These are phyloP conservation scores for Prolemur simus DNA, from an alignment of 2,113 vertebrate genomes.

Conservation along the genomic window DNA sequence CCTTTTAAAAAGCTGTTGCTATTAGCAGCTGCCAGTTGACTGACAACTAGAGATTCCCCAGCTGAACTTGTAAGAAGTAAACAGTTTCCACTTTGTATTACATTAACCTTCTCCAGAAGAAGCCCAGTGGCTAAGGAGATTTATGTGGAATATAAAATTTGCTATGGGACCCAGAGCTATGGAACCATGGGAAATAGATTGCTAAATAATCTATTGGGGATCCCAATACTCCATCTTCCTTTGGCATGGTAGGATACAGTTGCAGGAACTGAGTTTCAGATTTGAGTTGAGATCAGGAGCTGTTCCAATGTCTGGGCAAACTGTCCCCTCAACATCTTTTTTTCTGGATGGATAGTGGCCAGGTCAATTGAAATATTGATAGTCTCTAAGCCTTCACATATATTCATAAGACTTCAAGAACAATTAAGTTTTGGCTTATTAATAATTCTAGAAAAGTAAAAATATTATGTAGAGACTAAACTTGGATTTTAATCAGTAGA, in stretches of 20 bases:
- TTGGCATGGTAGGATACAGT: background rate
- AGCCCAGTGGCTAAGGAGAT: background rate
- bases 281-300: background rate
- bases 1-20: slow-evolving; percentile 39
- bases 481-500: background rate
- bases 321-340: too few relatives aligned
- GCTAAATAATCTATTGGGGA: background rate
- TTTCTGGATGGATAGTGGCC: background rate
- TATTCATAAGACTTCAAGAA: background rate
- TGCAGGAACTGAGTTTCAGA: background rate
- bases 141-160: background rate
- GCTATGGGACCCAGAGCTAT: background rate
- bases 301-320: background rate
- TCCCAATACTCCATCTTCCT: background rate
- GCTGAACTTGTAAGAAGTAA: background rate
- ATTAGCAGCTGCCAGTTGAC: slow-evolving; percentile 4
- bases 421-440: background rate
- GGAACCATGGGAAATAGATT: background rate
- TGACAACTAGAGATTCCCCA: background rate
- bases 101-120: background rate
- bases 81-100: background rate
- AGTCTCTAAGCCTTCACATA: background rate
- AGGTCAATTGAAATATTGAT: background rate
- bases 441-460: slow-evolving; percentile 42
- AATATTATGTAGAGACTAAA: background rate